Percentiles rank a stretch among this genome's conserved stretches.
phyloP scores from a whole-genome alignment of 2,113 vertebrate species.

The Ophthalmolycus amberensis region DNA sequence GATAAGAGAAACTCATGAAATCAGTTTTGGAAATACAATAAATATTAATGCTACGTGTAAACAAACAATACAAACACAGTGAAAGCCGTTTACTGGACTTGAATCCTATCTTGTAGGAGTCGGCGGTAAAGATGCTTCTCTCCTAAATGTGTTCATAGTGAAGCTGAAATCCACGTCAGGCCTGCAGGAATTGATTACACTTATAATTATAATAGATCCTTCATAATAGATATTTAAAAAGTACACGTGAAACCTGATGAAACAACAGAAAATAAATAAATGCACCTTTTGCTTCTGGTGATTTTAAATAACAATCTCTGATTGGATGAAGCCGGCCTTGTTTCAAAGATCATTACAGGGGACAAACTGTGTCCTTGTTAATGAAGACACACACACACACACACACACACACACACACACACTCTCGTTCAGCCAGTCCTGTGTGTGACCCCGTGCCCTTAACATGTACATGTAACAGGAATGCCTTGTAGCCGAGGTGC shows the following conservation, averaged over 20 bases:
- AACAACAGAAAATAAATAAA: constrained; percentile 2
- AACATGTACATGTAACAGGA: constrained; percentile 50
- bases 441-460: constrained; percentile 38
- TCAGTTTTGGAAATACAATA: no score
- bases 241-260: neutral
- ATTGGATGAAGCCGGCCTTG: neutral
- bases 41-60: no score
- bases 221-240: neutral
- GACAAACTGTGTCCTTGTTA: neutral
- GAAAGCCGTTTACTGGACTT: no score
- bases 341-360: neutral
- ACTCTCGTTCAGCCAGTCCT: neutral
- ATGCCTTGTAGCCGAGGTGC: constrained; percentile 48
- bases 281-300: neutral
- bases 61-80: no score
- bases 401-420: neutral
- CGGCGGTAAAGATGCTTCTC: neutral
- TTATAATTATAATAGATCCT: neutral
- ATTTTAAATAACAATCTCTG: neutral
- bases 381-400: constrained; percentile 2
- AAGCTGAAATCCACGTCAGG: constrained; percentile 1
- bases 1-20: neutral
- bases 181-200: constrained; percentile 10
- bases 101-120: neutral
- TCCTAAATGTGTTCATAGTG: neutral